Percentiles rank a stretch among this genome's conserved stretches.
phyloP scores from a whole-genome alignment of 2,113 vertebrate genomes.

The Aspiorhynchus laticeps region DNA sequence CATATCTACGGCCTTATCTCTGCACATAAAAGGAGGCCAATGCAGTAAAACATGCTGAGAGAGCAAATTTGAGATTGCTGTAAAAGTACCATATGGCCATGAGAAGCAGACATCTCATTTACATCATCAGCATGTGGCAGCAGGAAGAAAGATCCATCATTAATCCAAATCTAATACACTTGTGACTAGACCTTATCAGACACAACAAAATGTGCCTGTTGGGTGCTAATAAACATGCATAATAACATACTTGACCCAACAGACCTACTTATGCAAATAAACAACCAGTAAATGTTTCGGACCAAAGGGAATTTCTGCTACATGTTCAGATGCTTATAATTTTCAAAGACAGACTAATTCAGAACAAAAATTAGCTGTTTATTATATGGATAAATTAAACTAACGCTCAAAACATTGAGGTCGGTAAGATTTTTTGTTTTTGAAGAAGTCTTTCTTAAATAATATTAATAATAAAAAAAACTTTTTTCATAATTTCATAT shows the following conservation, averaged over 20 bases:
- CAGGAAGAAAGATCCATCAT: slow-evolving; percentile 14
- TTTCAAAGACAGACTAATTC: background rate
- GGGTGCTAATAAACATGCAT: slow-evolving; percentile 15
- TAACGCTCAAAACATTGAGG: background rate
- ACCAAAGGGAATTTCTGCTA: slow-evolving; percentile 2
- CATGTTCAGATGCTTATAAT: background rate
- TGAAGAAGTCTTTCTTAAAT: too few relatives aligned
- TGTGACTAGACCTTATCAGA: slow-evolving; percentile 22
- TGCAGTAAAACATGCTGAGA: background rate
- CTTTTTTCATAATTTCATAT: too few relatives aligned
- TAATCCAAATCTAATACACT: slow-evolving; percentile 31
- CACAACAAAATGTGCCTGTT: background rate
- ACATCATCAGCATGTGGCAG: slow-evolving; percentile 42
- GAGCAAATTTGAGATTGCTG: slow-evolving; percentile 39
- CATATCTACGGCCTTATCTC: background rate
- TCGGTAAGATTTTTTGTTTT: background rate
- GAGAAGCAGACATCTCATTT: slow-evolving; percentile 39
- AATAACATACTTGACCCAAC: background rate
- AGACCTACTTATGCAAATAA: slow-evolving; percentile 24
- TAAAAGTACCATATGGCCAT: slow-evolving; percentile 32
- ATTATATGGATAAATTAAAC: background rate
- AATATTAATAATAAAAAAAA: too few relatives aligned
- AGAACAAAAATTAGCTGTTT: background rate
- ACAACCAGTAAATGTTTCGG: background rate
- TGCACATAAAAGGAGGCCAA: background rate